phyloP scores from a whole-genome alignment of 2,797 vertebrate genomes.

The Vipera ursinii region DNA sequence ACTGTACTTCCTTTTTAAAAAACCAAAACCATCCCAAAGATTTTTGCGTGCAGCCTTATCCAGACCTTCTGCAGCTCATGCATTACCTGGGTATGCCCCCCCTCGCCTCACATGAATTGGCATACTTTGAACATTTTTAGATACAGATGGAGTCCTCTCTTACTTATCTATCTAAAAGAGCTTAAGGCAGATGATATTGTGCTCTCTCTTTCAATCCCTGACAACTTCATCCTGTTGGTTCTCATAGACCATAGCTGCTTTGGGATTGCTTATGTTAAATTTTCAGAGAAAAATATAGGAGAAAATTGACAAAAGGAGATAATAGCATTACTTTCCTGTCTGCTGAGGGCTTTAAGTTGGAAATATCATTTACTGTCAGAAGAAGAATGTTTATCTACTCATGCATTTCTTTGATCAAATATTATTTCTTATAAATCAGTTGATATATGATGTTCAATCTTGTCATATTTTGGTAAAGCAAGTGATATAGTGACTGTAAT shows the following conservation, averaged over 20 bases:
- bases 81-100: background rate
- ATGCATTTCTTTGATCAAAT: background rate
- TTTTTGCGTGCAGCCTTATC: background rate
- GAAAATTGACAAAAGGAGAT: background rate
- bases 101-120: background rate
- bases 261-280: background rate
- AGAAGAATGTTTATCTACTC: background rate
- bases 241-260: background rate
- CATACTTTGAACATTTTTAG: background rate
- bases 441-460: background rate
- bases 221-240: background rate
- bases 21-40: background rate
- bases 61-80: background rate
- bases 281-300: background rate
- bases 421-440: background rate
- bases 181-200: background rate
- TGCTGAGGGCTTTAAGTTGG: background rate
- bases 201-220: background rate
- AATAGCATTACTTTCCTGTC: background rate
- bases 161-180: background rate
- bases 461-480: background rate
- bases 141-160: background rate
- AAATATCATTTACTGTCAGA: background rate
- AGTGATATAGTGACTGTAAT: background rate
- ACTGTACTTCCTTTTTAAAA: background rate